phyloP scores from a whole-genome alignment of 2,113 vertebrate genomes.

The Colaptes auratus region DNA sequence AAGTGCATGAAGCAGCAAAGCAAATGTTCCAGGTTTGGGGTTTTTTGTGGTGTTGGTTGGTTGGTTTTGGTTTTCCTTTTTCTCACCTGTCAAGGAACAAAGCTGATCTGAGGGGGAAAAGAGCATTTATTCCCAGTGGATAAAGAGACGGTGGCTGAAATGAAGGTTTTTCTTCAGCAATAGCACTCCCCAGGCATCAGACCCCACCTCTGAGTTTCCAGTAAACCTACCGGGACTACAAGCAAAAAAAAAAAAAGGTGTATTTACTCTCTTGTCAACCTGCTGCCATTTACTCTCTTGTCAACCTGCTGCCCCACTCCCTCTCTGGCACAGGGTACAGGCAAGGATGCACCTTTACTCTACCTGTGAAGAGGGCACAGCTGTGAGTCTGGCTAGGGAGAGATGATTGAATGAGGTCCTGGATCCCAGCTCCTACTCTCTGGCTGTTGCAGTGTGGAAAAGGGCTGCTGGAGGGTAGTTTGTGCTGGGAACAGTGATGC shows the following conservation, averaged over 20 bases:
- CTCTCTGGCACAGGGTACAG: neutral
- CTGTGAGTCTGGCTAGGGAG: neutral
- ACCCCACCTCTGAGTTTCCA: neutral
- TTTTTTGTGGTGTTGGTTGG: neutral
- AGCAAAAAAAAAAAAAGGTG: neutral
- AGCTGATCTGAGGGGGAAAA: neutral
- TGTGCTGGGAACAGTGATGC: neutral
- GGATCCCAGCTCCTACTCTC: neutral
- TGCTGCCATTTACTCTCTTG: neutral
- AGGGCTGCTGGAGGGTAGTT: neutral
- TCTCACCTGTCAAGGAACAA: neutral
- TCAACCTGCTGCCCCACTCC: neutral
- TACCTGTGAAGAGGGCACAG: neutral
- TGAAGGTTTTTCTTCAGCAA: neutral
- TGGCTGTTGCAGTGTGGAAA: accelerated
- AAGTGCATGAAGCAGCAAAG: neutral
- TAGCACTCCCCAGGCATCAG: neutral
- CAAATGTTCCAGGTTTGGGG: neutral
- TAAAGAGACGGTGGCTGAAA: neutral
- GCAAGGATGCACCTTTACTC: neutral
- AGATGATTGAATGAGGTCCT: neutral
- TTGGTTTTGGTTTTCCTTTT: neutral
- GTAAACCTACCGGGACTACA: neutral
- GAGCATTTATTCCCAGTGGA: neutral
- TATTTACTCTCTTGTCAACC: neutral